Evolutionary conservation across 2,797 vertebrate genomes (phyloP), one percentile per base, ranked within the genome.

Genomic region (Potorous gilbertii): DNA sequence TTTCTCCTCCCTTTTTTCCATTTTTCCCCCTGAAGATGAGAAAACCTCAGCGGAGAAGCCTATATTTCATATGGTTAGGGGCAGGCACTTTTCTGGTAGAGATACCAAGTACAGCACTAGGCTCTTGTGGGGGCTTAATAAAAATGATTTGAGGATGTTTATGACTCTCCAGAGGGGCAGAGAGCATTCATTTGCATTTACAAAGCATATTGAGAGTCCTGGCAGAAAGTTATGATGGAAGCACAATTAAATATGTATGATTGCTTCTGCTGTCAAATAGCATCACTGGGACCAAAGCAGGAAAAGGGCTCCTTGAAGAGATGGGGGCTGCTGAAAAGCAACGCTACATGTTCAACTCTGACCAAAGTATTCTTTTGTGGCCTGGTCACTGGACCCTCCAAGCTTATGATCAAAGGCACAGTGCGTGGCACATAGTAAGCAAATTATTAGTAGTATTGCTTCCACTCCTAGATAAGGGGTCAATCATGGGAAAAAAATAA

Each of bases 211-310:
- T 98, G 97, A 98, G 97, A 95, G 96, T 96, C 93, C 97, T 98
- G 96, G 97, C 97, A 98, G 97, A 97, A 97, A 98, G 98, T 97
- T 98, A 97, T 97, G 96, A 96, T 97, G 91, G 97, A 97, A 96
- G 97, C 96, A 95, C 96, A 97, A 97, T 98, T 98, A 98, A 98
- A 98, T 97, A 98, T 98, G 98, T 98, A 98, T 97, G 95, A 94
- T 96, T 96, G 95, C 95, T 95, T 98, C 97, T 98, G 97, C 95
- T 98, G 95, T 93, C 96, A 81, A 94, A 97, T 95, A 95, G 97
- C 89, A 97, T 96, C 96, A 52, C 56, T 18, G 97, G 95, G 97
- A 97, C 96, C 74, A 93, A 91, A 96, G 97, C 97, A 97, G 96
- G 94, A 87, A 10, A 1, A 10, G 74, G 74, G 21, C 74, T 87